Evolutionary conservation across 2,888 invertebrate genomes (phyloP).

Genomic region (Nebria brevicollis): DNA sequence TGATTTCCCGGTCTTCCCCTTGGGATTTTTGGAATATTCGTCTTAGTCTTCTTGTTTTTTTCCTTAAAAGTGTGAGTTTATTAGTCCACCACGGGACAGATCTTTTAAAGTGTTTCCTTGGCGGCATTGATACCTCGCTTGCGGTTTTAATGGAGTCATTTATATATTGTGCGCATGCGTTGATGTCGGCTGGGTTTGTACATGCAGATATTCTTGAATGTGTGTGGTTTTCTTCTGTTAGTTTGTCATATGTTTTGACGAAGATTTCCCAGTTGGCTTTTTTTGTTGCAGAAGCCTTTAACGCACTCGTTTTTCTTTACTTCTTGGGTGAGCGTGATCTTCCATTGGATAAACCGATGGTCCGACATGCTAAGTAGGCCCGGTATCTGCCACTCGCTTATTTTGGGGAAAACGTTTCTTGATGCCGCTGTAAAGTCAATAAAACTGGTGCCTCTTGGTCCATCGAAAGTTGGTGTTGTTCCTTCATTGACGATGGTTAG

Average conservation of each 20-base stretch:
- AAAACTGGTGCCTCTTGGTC: no score
- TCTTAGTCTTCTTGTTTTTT: conserved; percentile 18
- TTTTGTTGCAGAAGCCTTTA: background rate
- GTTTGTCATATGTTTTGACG: no score
- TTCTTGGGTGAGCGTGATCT: background rate
- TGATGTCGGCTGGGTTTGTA: no score
- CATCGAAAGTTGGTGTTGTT: background rate
- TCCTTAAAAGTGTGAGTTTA: conserved; percentile 21
- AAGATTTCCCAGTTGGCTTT: background rate
- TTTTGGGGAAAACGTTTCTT: background rate
- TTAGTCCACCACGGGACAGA: conserved; percentile 47
- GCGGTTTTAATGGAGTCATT: no score
- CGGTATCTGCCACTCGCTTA: background rate
- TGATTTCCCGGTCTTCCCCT: no score
- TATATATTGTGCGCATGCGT: no score
- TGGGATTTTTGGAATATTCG: conserved; percentile 9
- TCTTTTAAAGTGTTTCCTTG: background rate
- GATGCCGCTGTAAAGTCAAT: background rate
- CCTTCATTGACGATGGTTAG: background rate
- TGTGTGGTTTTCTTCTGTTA: no score
- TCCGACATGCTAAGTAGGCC: background rate
- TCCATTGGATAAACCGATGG: background rate
- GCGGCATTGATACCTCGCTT: no score
- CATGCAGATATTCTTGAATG: no score
- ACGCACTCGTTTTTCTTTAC: background rate